phyloP scores from a whole-genome alignment of 2,888 invertebrate species.

The Frankliniella intonsa region DNA sequence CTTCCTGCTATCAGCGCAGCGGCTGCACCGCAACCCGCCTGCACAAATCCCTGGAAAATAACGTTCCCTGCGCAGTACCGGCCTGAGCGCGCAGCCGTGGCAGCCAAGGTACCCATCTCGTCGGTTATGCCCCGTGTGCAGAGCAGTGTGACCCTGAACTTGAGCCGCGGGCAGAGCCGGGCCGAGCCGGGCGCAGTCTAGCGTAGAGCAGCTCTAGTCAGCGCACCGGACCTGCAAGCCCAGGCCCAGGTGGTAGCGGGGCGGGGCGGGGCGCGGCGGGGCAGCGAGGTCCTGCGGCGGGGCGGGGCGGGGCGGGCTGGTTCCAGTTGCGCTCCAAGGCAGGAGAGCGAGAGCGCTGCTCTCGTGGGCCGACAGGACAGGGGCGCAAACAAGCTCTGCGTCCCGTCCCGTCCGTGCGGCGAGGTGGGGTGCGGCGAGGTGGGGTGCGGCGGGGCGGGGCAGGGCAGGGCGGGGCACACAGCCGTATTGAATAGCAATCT shows the following conservation, averaged over 20 bases:
- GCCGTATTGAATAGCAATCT: background rate
- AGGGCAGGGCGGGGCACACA: background rate
- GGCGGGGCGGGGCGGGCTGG: background rate
- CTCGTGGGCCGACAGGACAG: background rate
- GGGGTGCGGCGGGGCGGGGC: background rate
- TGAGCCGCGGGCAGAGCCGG: background rate
- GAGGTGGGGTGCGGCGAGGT: no score
- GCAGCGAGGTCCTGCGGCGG: background rate
- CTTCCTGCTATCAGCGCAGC: no score
- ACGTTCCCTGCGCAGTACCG: no score
- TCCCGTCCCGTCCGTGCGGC: no score
- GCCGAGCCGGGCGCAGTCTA: background rate
- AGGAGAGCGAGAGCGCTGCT: background rate
- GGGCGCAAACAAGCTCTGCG: no score
- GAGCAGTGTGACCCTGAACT: background rate
- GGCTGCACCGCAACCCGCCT: no score
- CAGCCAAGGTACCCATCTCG: no score
- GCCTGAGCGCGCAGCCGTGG: no score
- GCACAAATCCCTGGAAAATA: no score
- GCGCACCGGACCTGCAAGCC: background rate
- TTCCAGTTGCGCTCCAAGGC: background rate
- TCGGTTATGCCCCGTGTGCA: no score
- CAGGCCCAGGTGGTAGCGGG: background rate
- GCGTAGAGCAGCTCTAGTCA: background rate
- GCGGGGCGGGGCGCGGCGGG: background rate